Conservation (phyloP, 1,140 invertebrate species). For the Charaxes varanes region DNA sequence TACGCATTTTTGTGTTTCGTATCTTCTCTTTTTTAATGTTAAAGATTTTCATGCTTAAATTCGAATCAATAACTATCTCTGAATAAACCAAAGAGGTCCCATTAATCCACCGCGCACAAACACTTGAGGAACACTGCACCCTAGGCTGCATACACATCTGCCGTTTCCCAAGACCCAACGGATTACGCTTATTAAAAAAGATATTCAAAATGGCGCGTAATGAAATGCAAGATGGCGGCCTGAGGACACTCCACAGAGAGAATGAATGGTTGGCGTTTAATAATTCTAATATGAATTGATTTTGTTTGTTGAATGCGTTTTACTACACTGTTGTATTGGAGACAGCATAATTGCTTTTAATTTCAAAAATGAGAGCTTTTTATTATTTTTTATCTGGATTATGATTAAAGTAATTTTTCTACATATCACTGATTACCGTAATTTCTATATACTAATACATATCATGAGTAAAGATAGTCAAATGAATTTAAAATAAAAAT, state of each 20-base stretch:
- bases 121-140: constrained; percentile 26
- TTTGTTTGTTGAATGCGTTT: constrained; percentile 4
- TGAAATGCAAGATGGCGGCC: constrained; percentile 50
- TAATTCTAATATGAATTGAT: constrained; percentile 15
- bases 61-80: not conserved
- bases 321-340: not conserved
- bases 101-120: constrained; percentile 8
- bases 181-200: constrained; percentile 49
- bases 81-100: not conserved
- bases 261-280: constrained; percentile 19
- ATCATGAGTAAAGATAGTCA: too few relatives aligned
- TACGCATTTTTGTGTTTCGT: too few relatives aligned
- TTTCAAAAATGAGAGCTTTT: too few relatives aligned
- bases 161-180: constrained; percentile 25
- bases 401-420: too few relatives aligned
- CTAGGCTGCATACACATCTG: constrained; percentile 48
- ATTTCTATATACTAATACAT: too few relatives aligned
- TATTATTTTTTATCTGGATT: too few relatives aligned
- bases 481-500: too few relatives aligned
- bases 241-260: constrained; percentile 18
- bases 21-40: too few relatives aligned
- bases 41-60: too few relatives aligned
- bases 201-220: constrained; percentile 50
- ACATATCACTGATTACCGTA: too few relatives aligned
- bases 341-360: not conserved